Evolutionary conservation across 2,113 vertebrate genomes (phyloP).

Genomic region (Phodopus roborovskii): DNA sequence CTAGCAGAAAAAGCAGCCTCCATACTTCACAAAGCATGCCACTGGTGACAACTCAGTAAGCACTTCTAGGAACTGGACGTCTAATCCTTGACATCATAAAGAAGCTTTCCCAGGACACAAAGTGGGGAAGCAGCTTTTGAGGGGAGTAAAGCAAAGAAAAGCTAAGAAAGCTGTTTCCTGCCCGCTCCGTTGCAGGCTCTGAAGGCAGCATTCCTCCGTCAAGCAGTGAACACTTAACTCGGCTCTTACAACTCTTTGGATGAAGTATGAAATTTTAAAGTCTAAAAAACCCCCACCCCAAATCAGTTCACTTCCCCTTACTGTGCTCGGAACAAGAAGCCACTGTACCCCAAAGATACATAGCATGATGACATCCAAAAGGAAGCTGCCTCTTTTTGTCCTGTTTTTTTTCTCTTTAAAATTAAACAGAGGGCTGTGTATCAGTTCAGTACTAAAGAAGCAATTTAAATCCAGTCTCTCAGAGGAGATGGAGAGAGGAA

Average conservation of each 20-base stretch:
- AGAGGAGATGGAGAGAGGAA: constrained; percentile 45
- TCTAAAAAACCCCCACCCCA: background rate
- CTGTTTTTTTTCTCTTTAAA: constrained; percentile 52
- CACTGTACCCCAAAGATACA: background rate
- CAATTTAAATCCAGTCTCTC: constrained; percentile 58
- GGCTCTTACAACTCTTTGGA: background rate
- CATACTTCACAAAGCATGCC: constrained; percentile 19
- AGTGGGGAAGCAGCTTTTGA: background rate
- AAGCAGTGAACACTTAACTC: background rate
- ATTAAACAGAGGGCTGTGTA: constrained; percentile 29
- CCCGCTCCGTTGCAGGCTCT: background rate
- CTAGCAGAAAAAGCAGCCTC: background rate
- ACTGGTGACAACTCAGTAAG: background rate
- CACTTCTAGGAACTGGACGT: constrained; percentile 23
- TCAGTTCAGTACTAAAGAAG: constrained; percentile 39
- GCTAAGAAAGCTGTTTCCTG: background rate
- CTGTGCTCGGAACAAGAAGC: constrained; percentile 5
- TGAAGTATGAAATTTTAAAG: constrained; percentile 37
- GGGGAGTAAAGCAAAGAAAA: background rate
- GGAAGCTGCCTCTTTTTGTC: background rate
- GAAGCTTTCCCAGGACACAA: constrained; percentile 27
- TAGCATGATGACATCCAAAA: constrained; percentile 17
- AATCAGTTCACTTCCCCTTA: background rate
- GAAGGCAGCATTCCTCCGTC: background rate
- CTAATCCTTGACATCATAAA: accelerated